Evolutionary conservation across 2,797 vertebrate genomes (phyloP), one percentile per base, ranked within the genome.

Genomic region (Antrozous pallidus): DNA sequence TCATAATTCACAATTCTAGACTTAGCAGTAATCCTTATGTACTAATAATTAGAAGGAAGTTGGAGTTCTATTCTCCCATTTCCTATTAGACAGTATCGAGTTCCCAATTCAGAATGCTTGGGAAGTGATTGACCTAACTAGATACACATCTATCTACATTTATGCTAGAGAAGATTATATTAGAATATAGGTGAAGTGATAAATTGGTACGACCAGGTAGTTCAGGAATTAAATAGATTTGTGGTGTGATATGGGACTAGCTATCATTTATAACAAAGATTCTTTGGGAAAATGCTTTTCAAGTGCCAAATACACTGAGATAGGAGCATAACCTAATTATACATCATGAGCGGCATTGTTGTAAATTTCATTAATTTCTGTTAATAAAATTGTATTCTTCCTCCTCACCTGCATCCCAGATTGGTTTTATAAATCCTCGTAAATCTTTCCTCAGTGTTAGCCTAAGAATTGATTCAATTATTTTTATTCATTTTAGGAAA

Each of bases 401-500:
- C 18, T 1, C 1, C 24, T 24, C 11, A 22, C 1, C 3, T 33
- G 2, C 20, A 77, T 94, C 5, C 9, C 16, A 54, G 47, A 77
- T 87, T 93, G 69, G 40, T 80, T 89, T 94, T 95, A 36, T 82
- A 83, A 69, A 73, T 7, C 33, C 38, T 88, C 28, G 28, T 73
- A 67, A 31, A 54, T 77, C 49, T 86, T 96, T 90, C 93, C 2
- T 95, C 58, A 79, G 1, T 77, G 18, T 90, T 96, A 80, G 63
- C n/a, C 40, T 91, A 91, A 87, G 40, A 94, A 91, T 89, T 95
- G 65, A 91, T 95, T 94, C 84, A 75, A 83, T 49, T 84, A 33
- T 67, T 77, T 97, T 93, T 97, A 80, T 98, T 98, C 97, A n/a
- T 99, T 98, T 90, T 98, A 99, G 99, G 98, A 99, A 99, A 98